Evolutionary conservation across 2,888 invertebrate species (phyloP).

Genomic region (Neuroscelio doddi): DNA sequence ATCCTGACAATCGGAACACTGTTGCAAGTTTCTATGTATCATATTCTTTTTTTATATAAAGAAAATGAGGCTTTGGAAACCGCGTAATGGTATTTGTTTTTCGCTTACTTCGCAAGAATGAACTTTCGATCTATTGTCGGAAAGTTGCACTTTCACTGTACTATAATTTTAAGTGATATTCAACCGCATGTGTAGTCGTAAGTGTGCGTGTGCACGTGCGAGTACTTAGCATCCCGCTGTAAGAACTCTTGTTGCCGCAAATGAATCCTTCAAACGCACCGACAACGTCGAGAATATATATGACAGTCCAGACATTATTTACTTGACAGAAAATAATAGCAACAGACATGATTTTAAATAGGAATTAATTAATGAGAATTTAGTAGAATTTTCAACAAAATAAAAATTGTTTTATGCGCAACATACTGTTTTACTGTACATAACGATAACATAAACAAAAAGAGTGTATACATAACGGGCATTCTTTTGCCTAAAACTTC

Average conservation of each 20-base stretch:
- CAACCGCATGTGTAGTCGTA: slow-evolving; percentile 13
- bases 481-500: slow-evolving; percentile 34
- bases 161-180: neutral
- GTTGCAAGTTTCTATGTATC: neutral
- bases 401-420: too few species aligned
- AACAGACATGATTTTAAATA: neutral
- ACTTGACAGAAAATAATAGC: slow-evolving; percentile 26
- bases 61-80: slow-evolving; percentile 16
- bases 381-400: too few species aligned
- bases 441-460: slow-evolving; percentile 6
- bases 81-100: slow-evolving; percentile 22
- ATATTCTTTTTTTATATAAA: neutral
- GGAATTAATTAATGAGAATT: too few species aligned
- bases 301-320: slow-evolving; percentile 34
- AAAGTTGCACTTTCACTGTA: slow-evolving; percentile 36
- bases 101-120: slow-evolving; percentile 9
- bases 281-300: slow-evolving; percentile 25
- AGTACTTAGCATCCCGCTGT: slow-evolving; percentile 35
- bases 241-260: slow-evolving; percentile 28
- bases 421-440: too few species aligned
- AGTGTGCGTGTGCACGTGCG: slow-evolving; percentile 39
- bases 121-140: slow-evolving; percentile 37
- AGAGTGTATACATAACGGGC: slow-evolving; percentile 7
- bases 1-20: too few species aligned
- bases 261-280: slow-evolving; percentile 40